Conservation (phyloP, 2,797 vertebrate species). For the Helicolenus hilgendorfi region DNA sequence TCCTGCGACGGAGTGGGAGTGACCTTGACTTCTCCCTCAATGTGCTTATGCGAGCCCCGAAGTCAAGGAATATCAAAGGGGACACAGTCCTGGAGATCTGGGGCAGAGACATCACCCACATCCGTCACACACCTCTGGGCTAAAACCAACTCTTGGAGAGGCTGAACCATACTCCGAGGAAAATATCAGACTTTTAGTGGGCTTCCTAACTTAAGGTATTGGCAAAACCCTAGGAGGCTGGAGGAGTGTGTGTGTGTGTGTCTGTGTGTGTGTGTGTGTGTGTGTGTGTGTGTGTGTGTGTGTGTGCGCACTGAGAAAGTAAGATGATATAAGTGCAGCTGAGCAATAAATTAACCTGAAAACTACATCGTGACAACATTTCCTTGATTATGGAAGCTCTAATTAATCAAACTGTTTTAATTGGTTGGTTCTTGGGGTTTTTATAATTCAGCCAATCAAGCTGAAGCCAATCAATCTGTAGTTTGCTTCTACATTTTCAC, state of each 20-base stretch:
- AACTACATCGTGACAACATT: neutral
- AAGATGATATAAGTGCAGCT: neutral
- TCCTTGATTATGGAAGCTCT: constrained; percentile 33
- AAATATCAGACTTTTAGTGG: constrained; percentile 70
- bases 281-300: neutral
- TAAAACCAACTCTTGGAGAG: constrained; percentile 66
- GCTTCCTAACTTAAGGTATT: constrained; percentile 54
- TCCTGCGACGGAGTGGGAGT: constrained; percentile 74
- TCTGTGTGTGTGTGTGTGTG: neutral
- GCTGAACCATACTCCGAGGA: constrained; percentile 65
- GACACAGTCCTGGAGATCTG: constrained; percentile 86
- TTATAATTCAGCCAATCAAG: constrained; percentile 50
- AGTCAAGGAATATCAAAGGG: constrained; percentile 89
- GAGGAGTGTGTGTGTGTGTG: constrained; percentile 1
- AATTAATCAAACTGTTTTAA: constrained; percentile 33
- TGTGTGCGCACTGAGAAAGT: neutral
- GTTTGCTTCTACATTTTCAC: neutral
- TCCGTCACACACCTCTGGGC: constrained; percentile 83
- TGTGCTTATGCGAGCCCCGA: constrained; percentile 74
- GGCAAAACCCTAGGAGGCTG: constrained; percentile 52
- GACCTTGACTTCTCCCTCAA: constrained; percentile 87
- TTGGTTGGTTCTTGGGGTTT: constrained; percentile 10
- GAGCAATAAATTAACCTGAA: constrained; percentile 17
- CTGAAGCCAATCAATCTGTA: constrained; percentile 9
- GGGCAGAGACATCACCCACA: constrained; percentile 84